Percentiles rank a stretch among this genome's conserved stretches.
Conservation (phyloP, 2,888 invertebrate species). For the Cheilosia scutellata region DNA sequence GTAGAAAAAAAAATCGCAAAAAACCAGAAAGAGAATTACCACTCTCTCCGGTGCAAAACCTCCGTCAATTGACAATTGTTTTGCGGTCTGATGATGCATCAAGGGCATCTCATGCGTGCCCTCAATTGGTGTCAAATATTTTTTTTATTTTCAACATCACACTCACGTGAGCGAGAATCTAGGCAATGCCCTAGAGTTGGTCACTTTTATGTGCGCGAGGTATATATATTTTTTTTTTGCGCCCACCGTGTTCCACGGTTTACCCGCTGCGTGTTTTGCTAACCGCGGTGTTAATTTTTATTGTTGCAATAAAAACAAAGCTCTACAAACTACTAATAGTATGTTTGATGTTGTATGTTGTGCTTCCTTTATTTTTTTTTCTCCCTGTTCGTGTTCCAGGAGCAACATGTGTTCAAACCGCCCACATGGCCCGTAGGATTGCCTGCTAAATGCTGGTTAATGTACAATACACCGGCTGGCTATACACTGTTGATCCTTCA, state of each 20-base stretch:
- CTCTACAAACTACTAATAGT: conserved; percentile 75
- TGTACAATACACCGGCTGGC: conserved; percentile 56
- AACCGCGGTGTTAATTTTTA: conserved; percentile 76
- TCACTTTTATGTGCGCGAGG: conserved; percentile 61
- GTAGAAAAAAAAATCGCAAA: conserved; percentile 24
- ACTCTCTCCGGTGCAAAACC: conserved; percentile 63
- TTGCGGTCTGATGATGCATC: conserved; percentile 76
- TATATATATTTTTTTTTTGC: conserved; percentile 31
- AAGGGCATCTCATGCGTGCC: conserved; percentile 76
- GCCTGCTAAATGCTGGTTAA: conserved; percentile 72
- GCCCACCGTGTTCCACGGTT: conserved; percentile 72
- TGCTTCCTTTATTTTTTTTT: conserved; percentile 33
- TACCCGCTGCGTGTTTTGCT: conserved; percentile 76
- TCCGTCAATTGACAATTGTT: conserved; percentile 76
- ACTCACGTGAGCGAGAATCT: conserved; percentile 34
- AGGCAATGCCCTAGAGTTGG: conserved; percentile 43
- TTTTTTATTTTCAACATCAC: conserved; percentile 46
- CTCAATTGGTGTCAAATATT: conserved; percentile 74
- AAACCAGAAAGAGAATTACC: conserved; percentile 55
- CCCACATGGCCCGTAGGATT: conserved; percentile 61
- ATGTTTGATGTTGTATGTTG: conserved; percentile 71
- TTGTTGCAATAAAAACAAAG: conserved; percentile 76
- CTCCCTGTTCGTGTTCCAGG: conserved; percentile 36
- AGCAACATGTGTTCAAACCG: conserved; percentile 73
- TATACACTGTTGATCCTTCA: conserved; percentile 65